Evolutionary conservation across 2,113 vertebrate species (phyloP).

Genomic region (Nesospiza acunhae): DNA sequence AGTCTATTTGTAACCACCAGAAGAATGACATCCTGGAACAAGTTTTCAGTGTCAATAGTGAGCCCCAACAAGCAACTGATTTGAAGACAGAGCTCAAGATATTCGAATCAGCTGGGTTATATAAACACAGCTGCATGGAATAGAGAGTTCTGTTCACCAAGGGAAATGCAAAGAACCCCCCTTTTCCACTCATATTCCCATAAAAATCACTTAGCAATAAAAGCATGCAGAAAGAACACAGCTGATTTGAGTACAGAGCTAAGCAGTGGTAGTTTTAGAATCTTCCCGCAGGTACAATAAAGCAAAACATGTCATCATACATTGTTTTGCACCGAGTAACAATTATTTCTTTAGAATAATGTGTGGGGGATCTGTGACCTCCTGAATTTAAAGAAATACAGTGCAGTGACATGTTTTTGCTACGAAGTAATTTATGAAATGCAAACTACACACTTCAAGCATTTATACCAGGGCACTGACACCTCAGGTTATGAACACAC

Average conservation of each 20-base stretch:
- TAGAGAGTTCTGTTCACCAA: neutral
- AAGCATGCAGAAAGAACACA: neutral
- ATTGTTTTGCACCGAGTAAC: neutral
- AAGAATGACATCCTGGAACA: neutral
- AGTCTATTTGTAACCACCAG: neutral
- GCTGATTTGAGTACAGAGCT: neutral
- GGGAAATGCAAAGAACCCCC: neutral
- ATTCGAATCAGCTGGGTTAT: neutral
- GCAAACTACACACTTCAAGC: neutral
- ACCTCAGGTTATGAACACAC: neutral
- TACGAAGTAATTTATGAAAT: neutral
- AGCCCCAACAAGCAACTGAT: neutral
- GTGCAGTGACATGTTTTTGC: neutral
- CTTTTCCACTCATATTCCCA: neutral
- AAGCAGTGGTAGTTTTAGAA: neutral
- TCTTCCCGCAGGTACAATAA: slow-evolving; percentile 10
- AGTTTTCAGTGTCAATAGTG: neutral
- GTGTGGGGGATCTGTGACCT: neutral
- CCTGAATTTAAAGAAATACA: neutral
- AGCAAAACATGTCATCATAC: neutral
- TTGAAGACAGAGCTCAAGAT: neutral
- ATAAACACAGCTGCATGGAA: slow-evolving; percentile 40
- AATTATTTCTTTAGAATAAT: neutral
- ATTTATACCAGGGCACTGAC: neutral
- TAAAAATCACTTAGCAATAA: slow-evolving; percentile 4